Conservation (phyloP, 2,797 vertebrate species). For the Argentina silus region DNA sequence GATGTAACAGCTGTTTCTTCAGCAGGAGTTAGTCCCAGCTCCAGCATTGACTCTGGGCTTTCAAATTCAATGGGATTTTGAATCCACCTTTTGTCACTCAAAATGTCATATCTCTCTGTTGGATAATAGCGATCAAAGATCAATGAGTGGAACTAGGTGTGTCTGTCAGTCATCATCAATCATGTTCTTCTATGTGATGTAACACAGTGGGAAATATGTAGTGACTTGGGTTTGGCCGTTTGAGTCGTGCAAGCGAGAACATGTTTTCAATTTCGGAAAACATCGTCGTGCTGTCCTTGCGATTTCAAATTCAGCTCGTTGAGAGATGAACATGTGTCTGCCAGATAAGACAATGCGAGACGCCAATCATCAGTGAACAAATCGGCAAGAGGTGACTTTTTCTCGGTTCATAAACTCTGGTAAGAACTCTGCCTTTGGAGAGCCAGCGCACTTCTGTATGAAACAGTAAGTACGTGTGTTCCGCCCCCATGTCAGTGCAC, state of each 20-base stretch:
- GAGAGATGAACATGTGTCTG: background rate
- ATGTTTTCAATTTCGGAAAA: background rate
- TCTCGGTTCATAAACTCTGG: slow-evolving; percentile 10
- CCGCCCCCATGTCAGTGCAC: too few relatives aligned
- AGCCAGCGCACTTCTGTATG: slow-evolving; percentile 16
- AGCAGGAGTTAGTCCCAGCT: too few relatives aligned
- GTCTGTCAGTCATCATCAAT: background rate
- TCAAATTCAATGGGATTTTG: too few relatives aligned
- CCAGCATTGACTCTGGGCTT: too few relatives aligned
- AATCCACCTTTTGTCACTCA: too few relatives aligned
- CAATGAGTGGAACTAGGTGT: background rate
- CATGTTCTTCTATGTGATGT: background rate
- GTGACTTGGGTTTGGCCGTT: background rate
- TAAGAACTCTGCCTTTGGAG: slow-evolving; percentile 18
- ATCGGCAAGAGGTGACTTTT: background rate
- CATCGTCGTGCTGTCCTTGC: slow-evolving; percentile 4
- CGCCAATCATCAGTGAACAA: background rate
- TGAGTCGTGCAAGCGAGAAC: background rate
- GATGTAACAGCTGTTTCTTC: slow-evolving; percentile 2
- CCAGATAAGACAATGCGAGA: slow-evolving; percentile 4
- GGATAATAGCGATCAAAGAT: background rate
- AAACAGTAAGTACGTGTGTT: too few relatives aligned
- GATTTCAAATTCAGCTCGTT: too few relatives aligned
- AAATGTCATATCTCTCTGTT: background rate
- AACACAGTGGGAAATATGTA: slow-evolving; percentile 7